Base-by-base conservation (phyloP, 1,140 invertebrate genomes). In the Ceratina japonica region DNA sequence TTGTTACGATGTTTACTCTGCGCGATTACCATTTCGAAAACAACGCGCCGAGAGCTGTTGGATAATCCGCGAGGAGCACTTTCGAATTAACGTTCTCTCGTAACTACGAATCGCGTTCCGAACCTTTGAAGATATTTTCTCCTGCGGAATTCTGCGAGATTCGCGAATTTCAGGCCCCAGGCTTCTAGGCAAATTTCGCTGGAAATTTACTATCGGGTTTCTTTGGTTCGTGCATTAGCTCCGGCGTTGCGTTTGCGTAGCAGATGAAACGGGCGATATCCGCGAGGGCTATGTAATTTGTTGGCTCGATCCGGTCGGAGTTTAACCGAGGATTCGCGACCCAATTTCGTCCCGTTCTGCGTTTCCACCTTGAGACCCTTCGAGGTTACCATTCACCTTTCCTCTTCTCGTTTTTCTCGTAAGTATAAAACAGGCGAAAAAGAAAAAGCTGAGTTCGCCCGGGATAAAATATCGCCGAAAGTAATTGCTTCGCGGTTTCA, bases 291-390 rank as follows among this genome's bases (percentile, higher is more conserved):
- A 0, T n/a, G 31, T 62, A 51, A 44, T 44, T 58, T 13, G 16
- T 62, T 72, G 3, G 24, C 27, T 7, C 10, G 37, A 72, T 68
- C 49, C 15, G 24, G 16, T 66, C n/a, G 22, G 58, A 59, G 20
- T 20, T 54, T 31, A 2, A 12, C 3, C 22, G 22, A n/a, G 24
- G 56, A 62, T 62, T 20, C 56, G 58, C 59, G 68, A 77, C 66
- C 75, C 24, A 77, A 71, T 77, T 77, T 63, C 37, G 16, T 61
- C 15, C 49, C 2, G 72, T 37, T 56, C 64, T 61, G 31, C 44
- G n/a, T 52, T 62, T 31, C 56, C 56, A 27, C 75, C 66, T 77
- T 54, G 49, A 77, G 66, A 77, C 58, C 66, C 58, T 70, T 71
- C 66, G 75, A 77, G 58, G 66, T 71, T 63, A 71, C 49, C 2